phyloP scores from a whole-genome alignment of 2,888 invertebrate species.

The Drosophila pegasa region DNA sequence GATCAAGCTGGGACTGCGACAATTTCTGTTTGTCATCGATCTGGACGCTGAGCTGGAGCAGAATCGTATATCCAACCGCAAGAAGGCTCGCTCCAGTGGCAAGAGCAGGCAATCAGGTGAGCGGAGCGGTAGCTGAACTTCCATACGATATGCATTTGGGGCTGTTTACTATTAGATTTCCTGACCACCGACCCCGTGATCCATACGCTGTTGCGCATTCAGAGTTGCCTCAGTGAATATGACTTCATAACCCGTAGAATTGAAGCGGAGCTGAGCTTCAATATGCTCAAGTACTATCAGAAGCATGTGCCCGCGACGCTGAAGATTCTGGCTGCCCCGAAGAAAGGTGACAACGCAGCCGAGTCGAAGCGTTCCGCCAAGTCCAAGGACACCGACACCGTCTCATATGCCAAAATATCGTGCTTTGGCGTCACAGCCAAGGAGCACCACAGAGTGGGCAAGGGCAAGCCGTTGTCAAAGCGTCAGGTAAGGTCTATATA shows the following conservation, averaged over 20 bases:
- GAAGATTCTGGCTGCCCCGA: conserved; percentile 14
- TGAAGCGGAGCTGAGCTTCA: conserved; percentile 52
- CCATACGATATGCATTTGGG: background rate
- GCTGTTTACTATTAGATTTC: background rate
- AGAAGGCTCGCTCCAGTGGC: accelerated
- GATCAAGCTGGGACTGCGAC: conserved; percentile 61
- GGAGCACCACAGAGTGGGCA: conserved; percentile 67
- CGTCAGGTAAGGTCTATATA: conserved; percentile 49
- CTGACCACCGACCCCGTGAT: conserved; percentile 34
- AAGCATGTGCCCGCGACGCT: conserved; percentile 51
- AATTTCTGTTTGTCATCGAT: conserved; percentile 71
- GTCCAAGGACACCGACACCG: conserved; percentile 34
- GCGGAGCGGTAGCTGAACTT: background rate
- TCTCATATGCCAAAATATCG: conserved; percentile 27
- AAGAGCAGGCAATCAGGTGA: conserved; percentile 27
- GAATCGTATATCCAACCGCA: conserved; percentile 12
- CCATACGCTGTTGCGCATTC: conserved; percentile 39
- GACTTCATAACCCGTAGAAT: conserved; percentile 32
- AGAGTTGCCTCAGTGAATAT: conserved; percentile 42
- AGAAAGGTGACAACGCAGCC: conserved; percentile 10
- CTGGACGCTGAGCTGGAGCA: conserved; percentile 54
- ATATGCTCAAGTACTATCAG: conserved; percentile 55
- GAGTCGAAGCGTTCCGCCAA: conserved; percentile 21
- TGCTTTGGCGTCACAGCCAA: conserved; percentile 48
- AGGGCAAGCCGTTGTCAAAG: conserved; percentile 46